A percentile compares a stretch with the other conserved stretches of the same genome.
Conservation (phyloP, 2,797 vertebrate genomes). For the Gymnocypris eckloni region DNA sequence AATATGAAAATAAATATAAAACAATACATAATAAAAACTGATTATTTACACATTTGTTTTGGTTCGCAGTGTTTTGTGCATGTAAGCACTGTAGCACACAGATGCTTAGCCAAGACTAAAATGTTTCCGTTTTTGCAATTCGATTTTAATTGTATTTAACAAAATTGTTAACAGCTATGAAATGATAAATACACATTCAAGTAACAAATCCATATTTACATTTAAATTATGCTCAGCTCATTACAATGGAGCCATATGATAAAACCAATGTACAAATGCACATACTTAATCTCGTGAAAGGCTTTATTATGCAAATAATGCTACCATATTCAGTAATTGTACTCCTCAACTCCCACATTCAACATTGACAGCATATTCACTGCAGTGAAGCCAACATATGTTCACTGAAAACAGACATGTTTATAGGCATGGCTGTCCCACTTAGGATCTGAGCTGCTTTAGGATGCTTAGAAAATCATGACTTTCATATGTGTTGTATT, state of each 20-base stretch:
- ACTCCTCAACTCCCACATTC: neutral
- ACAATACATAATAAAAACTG: too few relatives aligned
- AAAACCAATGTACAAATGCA: neutral
- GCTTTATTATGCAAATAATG: neutral
- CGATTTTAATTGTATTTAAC: neutral
- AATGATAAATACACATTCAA: neutral
- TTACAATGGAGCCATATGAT: neutral
- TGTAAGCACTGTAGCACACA: neutral
- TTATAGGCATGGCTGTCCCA: neutral
- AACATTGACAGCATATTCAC: neutral
- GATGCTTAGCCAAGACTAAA: neutral
- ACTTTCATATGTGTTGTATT: constrained; percentile 14
- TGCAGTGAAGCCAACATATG: constrained; percentile 30
- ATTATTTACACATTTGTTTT: neutral
- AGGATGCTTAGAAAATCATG: neutral
- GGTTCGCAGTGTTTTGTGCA: neutral
- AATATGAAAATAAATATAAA: too few relatives aligned
- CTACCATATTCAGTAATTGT: neutral
- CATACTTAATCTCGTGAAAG: neutral
- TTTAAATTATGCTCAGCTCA: neutral
- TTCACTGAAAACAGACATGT: neutral
- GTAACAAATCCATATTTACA: neutral
- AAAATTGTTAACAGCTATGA: neutral
- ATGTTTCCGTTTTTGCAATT: neutral
- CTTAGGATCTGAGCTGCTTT: constrained; percentile 18